A percentile compares a stretch with the other conserved stretches of the same genome.
These are phyloP conservation scores for Antigone vipio DNA, from an alignment of 2,113 vertebrate genomes.

Conservation along the genomic window DNA sequence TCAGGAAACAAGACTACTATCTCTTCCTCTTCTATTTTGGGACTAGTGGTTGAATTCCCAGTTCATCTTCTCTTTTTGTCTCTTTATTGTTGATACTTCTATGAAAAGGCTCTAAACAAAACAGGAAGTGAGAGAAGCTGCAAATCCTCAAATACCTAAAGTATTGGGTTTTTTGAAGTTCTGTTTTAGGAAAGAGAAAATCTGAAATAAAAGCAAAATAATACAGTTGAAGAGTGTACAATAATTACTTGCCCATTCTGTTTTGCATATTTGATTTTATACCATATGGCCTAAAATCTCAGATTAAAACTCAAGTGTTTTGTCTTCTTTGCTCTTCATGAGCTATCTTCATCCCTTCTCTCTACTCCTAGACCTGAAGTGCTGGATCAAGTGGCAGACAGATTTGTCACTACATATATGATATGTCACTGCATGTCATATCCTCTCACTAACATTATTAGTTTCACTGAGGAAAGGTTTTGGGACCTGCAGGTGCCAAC, in stretches of 20 bases:
- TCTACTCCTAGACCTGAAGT: neutral
- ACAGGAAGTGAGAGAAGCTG: slow-evolving; percentile 5
- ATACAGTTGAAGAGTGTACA: neutral
- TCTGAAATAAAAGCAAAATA: neutral
- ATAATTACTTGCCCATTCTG: neutral
- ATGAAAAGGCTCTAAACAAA: slow-evolving; percentile 4
- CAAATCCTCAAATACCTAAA: neutral
- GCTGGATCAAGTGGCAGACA: neutral
- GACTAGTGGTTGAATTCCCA: neutral
- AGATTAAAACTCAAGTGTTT: neutral
- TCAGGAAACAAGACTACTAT: neutral
- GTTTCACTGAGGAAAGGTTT: neutral
- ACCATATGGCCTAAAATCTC: neutral
- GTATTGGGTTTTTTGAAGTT: neutral
- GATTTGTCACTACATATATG: neutral
- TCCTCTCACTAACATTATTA: neutral
- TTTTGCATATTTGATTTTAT: neutral
- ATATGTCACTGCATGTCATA: neutral
- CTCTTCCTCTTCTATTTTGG: slow-evolving; percentile 19
- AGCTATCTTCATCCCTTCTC: neutral
- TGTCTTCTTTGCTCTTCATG: neutral
- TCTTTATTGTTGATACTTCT: neutral
- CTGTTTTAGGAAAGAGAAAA: neutral
- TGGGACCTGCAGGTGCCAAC: neutral
- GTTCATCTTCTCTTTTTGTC: neutral